Evolutionary conservation across 2,797 vertebrate genomes (phyloP).

Genomic region (Otolemur crassicaudatus): DNA sequence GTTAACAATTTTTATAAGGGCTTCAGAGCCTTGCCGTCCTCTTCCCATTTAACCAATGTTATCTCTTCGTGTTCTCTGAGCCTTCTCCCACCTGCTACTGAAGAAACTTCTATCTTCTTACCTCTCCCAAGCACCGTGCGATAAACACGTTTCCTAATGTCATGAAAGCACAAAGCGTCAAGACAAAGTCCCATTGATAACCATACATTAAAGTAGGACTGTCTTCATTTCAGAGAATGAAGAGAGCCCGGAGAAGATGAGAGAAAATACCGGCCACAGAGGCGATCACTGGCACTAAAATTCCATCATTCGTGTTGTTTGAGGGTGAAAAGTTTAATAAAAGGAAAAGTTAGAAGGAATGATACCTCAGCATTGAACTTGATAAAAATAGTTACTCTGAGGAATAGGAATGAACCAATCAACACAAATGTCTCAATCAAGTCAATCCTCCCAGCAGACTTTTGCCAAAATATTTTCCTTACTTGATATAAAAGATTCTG

Average conservation of each 20-base stretch:
- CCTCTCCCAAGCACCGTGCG: background rate
- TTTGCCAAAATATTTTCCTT: background rate
- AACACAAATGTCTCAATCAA: conserved; percentile 21
- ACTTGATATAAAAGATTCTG: background rate
- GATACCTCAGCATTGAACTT: conserved; percentile 50
- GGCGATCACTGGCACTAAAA: background rate
- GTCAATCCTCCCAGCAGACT: background rate
- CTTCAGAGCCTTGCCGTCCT: background rate
- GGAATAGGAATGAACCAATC: conserved; percentile 62
- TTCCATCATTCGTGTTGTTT: background rate
- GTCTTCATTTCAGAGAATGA: background rate
- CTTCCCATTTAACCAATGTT: background rate
- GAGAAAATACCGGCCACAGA: background rate
- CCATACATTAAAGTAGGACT: background rate
- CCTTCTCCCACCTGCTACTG: background rate
- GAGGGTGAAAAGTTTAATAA: background rate
- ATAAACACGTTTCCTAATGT: background rate
- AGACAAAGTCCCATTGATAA: background rate
- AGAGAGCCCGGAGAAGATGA: background rate
- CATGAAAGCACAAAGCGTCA: background rate
- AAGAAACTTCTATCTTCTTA: background rate
- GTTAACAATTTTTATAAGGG: background rate
- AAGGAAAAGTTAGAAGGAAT: conserved; percentile 53
- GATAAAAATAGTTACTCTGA: conserved; percentile 40
- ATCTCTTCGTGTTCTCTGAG: background rate